Base-by-base conservation (phyloP, 2,888 invertebrate genomes). In the Aporophyla lueneburgensis region DNA sequence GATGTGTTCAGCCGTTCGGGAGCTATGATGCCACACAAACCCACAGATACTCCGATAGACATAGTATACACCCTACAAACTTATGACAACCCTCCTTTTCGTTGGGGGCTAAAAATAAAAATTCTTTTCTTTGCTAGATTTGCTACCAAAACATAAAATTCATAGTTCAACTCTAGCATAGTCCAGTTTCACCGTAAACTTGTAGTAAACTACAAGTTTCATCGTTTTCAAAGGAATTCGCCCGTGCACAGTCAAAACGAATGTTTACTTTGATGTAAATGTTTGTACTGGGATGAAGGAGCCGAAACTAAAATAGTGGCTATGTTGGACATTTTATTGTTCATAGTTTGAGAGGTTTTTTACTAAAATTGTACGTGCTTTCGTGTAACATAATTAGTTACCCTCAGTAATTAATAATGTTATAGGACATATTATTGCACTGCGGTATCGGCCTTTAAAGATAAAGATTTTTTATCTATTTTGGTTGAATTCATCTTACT, bases 161-260 rank as follows among this genome's bases (percentile, higher is more conserved):
- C 40, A 67, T 33, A 68, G 27, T 40, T 49, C 1, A 53, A 67
- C 43, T 24, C 12, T 59, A 71, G 51, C 49, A 40, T 19, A 40
- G 61, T 73, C 62, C 59, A 75, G 73, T 80, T 68, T 68, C 65
- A 66, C 74, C 21, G 76, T 80, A 76, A 85, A 85, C 83, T 87
- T 87, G 80, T 78, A 87, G 87, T 89, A 88, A 90, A 90, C 89
- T 89, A 90, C 84, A 89, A 90, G 86, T 89, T 89, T 87, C 84
- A 88, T 89, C 86, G 88, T 89, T 88, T 89, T 81, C 78, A 76
- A 85, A 89, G 90, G 88, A 90, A 91, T 92, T 85, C 78, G 71
- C 43, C 69, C 69, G 79, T 71, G 88, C 86, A 87, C 86, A 86
- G 86, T 82, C 80, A 76, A 70, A 85, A 70, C 66, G 53, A 81